Percentiles rank a stretch among this genome's conserved stretches.
Conservation (phyloP, 2,113 vertebrate genomes). For the Excalfactoria chinensis region DNA sequence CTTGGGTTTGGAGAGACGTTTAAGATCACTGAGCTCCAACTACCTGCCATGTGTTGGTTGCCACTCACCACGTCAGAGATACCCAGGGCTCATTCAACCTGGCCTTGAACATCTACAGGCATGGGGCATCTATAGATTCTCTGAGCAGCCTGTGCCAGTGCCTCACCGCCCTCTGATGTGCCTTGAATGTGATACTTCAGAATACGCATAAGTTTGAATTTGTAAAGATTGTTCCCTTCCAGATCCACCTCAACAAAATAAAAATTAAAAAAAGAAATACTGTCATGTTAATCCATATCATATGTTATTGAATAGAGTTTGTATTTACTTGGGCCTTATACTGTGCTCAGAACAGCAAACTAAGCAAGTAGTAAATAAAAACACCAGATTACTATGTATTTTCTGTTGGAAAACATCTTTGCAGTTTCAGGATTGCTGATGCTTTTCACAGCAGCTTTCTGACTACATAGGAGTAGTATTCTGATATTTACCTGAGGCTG, state of each 20-base stretch:
- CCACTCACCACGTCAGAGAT: too few species aligned
- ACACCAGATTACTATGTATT: not conserved
- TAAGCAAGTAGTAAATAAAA: not conserved
- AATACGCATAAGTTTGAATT: not conserved
- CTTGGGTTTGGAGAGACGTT: too few species aligned
- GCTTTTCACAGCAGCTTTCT: constrained; percentile 47
- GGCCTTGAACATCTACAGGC: too few species aligned
- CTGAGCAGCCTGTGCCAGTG: too few species aligned
- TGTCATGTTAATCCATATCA: not conserved
- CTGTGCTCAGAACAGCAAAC: not conserved
- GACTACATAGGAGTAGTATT: constrained; percentile 56
- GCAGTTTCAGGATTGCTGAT: constrained; percentile 49
- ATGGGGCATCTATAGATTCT: too few species aligned
- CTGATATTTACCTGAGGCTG: constrained; percentile 57
- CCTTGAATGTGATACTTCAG: not conserved
- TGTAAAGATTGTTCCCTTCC: not conserved
- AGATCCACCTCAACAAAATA: not conserved
- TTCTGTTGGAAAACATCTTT: constrained; percentile 41
- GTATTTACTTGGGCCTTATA: not conserved
- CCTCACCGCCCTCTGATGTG: too few species aligned
- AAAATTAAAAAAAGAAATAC: not conserved
- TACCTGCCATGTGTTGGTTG: too few species aligned
- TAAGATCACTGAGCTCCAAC: too few species aligned
- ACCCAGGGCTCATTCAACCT: too few species aligned
- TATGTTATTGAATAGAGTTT: not conserved